These are phyloP conservation scores for Penaeus monodon DNA, from an alignment of 2,888 invertebrate species.

Conservation along the genomic window DNA sequence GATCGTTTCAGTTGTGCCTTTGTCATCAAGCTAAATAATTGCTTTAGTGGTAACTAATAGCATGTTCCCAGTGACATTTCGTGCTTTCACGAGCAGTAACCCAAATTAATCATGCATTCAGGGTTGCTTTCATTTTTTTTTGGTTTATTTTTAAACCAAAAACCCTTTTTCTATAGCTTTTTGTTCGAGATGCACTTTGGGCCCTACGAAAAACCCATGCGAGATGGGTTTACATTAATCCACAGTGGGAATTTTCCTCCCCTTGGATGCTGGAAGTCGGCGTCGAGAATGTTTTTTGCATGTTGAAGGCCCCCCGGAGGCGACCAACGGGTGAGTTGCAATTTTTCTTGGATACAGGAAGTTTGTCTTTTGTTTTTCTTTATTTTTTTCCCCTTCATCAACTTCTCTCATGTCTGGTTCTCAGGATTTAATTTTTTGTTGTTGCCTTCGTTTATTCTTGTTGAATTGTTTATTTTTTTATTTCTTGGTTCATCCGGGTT, in stretches of 20 bases:
- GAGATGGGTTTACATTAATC: conserved; percentile 58
- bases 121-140: conserved; percentile 43
- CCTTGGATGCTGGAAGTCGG: conserved; percentile 56
- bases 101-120: conserved; percentile 44
- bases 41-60: conserved; percentile 61
- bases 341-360: not conserved
- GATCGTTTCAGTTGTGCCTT: conserved; percentile 32
- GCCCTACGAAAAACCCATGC: conserved; percentile 33
- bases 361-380: too few relatives aligned
- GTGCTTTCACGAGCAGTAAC: conserved; percentile 43
- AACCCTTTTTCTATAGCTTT: conserved; percentile 31
- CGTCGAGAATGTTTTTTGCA: conserved; percentile 56
- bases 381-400: too few relatives aligned
- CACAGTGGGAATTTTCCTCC: conserved; percentile 60
- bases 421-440: too few relatives aligned
- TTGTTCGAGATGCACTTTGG: conserved; percentile 29
- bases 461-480: too few relatives aligned
- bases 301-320: conserved; percentile 35
- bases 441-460: too few relatives aligned
- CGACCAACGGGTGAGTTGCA: conserved; percentile 34
- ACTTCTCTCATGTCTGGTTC: too few relatives aligned
- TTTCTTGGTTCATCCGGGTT: too few relatives aligned
- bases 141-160: conserved; percentile 51
- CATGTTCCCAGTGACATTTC: conserved; percentile 49
- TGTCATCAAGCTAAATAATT: conserved; percentile 42